Base-by-base conservation (phyloP, 2,797 vertebrate genomes). In the Taenioides sp. region DNA sequence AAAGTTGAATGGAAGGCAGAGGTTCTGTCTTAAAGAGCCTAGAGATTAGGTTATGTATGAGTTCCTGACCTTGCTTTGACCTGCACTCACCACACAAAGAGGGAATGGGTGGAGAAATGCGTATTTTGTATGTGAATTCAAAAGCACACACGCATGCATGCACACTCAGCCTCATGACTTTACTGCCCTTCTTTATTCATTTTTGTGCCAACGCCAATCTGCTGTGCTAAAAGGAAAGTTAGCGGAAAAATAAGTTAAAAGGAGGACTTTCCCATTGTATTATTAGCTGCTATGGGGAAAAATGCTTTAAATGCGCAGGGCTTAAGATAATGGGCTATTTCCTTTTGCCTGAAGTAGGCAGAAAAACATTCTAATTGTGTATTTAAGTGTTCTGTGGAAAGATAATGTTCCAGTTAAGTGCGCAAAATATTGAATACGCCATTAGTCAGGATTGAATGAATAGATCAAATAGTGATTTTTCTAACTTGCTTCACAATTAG, bases 271-370 rank as follows among this genome's bases (percentile, higher is more conserved):
- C 79, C 70, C 49, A 52, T 57, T 40, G 6, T 11, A 73, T 87
- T 74, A 74, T 86, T 73, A 75, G 77, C 74, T 67, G 49, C 74
- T 64, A 9, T 67, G 77, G 82, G 78, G 75, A 34, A 82, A 74
- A 77, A 67, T 73, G 54, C 28, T 78, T 65, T 74, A 75, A 72
- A 37, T 62, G 75, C 76, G 73, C 73, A 71, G 17, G 77, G 71
- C 16, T 65, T 75, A 69, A 72, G 80, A 73, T 88, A 87, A 88
- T 86, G 84, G 66, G 85, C 72, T 74, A 86, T 90, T 90, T 87
- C 88, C 84, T 74, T 31, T 16, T 14, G 59, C 83, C 79, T 77
- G 78, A 84, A 86, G 81, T 83, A 75, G 82, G 55, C 12, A 60
- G 70, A 62, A 72, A 43, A 65, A 50, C 58, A 75, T 25, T 18